These are phyloP conservation scores for Lepus europaeus DNA, from an alignment of 2,113 vertebrate species.

Conservation along the genomic window DNA sequence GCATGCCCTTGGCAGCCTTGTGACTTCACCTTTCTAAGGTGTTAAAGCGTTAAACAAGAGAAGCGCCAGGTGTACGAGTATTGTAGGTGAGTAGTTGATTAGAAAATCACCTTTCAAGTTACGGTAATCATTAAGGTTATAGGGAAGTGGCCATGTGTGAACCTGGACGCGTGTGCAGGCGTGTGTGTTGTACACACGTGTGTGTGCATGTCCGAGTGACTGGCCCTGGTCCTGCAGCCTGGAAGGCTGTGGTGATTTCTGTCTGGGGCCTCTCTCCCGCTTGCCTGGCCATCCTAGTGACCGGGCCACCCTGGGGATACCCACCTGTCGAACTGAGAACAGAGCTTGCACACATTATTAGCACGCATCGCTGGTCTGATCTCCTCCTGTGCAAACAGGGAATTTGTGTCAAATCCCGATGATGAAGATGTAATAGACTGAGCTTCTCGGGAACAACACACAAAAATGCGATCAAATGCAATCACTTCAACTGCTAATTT, in stretches of 20 bases:
- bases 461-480: not conserved
- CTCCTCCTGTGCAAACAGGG: not conserved
- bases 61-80: not conserved
- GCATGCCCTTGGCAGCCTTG: not conserved
- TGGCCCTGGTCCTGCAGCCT: not conserved
- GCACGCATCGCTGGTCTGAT: no score
- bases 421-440: not conserved
- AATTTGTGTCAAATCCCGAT: not conserved
- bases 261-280: no score
- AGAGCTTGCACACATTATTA: fast-evolving
- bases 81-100: not conserved
- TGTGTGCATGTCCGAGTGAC: not conserved
- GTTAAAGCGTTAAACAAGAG: not conserved
- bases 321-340: not conserved
- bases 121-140: not conserved
- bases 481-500: no score
- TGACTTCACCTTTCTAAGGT: not conserved
- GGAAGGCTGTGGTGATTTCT: no score
- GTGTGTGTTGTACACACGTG: not conserved
- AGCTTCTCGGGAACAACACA: not conserved
- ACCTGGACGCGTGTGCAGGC: not conserved
- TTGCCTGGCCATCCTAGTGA: not conserved
- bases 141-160: not conserved
- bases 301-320: not conserved
- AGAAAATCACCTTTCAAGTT: not conserved